Evolutionary conservation across 2,113 vertebrate genomes (phyloP), one percentile per base, ranked within the genome.

Genomic region (Gambusia holbrooki): DNA sequence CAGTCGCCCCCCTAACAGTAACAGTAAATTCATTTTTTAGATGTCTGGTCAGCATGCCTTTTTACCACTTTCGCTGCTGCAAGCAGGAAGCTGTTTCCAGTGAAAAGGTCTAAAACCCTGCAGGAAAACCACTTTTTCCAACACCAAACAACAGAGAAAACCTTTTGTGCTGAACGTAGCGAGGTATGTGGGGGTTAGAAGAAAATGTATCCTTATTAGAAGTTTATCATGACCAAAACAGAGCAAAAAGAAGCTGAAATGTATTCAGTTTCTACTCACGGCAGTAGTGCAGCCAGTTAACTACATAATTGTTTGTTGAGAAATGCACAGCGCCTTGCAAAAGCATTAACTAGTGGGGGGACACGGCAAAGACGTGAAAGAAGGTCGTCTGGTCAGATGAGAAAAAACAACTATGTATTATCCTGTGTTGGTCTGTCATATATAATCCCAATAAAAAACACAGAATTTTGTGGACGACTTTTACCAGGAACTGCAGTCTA

Each of bases 111-210:
- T 60, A n/a, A 51, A 62, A 63, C 10, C 6, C 14, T 22, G 51
- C 60, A 63, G 71, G 22, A 6, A 37, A 33, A 51, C 32, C 40
- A 40, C 58, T 68, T 63, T 19, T 40, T 68, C 42, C 42, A 63
- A 65, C 60, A 80, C 66, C 60, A 69, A 64, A 63, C 48, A 19
- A 3, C 17, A 74, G 17, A 22, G 25, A 51, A 42, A 37, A 45
- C 8, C 42, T 48, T 17, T 78, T 66, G n/a, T 74, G 45, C 22
- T 42, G 62, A 65, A 68, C 40, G 69, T 9, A 66, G 40, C 25
- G 13, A 35, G 8, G 69, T 17, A 62, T 28, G 28, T 15, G 37
- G 22, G 51, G 51, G 22, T 25, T 58, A n/a, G 51, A 25, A 25
- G 6, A 58, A 58, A 58, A 58, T n/a, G 0, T 25, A 58, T n/a